Percentiles rank a stretch among this genome's conserved stretches.
These are phyloP conservation scores for Scomber scombrus DNA, from an alignment of 2,113 vertebrate species.

Conservation along the genomic window DNA sequence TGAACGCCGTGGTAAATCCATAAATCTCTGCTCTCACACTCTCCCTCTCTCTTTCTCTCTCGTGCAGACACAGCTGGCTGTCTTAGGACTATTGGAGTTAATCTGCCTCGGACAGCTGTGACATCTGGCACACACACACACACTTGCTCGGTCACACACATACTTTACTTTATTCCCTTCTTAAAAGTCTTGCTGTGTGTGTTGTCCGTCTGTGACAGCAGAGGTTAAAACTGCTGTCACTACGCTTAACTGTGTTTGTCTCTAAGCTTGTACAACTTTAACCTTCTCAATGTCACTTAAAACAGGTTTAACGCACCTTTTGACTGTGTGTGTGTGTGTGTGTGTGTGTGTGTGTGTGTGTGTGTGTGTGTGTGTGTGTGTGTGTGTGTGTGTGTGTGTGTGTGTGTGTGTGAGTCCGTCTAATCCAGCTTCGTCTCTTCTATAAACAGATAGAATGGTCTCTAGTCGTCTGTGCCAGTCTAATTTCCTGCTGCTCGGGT, in stretches of 20 bases:
- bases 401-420: background rate
- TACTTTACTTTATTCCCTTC: conserved; percentile 30
- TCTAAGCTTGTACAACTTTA: conserved; percentile 27
- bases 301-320: conserved; percentile 24
- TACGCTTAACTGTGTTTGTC: conserved; percentile 34
- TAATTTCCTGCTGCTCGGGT: conserved; percentile 59
- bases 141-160: conserved; percentile 27
- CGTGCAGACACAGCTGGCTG: conserved; percentile 69
- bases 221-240: conserved; percentile 37
- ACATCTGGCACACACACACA: conserved; percentile 69
- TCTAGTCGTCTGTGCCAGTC: conserved; percentile 26
- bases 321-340: background rate
- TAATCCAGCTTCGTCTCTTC: conserved; percentile 45
- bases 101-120: conserved; percentile 74
- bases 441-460: conserved; percentile 61
- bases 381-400: background rate
- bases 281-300: conserved; percentile 30
- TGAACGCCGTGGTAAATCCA: conserved; percentile 44
- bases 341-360: background rate
- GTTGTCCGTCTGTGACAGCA: conserved; percentile 14
- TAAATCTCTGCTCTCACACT: conserved; percentile 48
- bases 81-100: conserved; percentile 67
- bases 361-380: background rate
- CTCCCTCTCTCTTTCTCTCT: conserved; percentile 25
- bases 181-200: conserved; percentile 25